phyloP scores from a whole-genome alignment of 2,888 invertebrate genomes.

The Achlya flavicornis region DNA sequence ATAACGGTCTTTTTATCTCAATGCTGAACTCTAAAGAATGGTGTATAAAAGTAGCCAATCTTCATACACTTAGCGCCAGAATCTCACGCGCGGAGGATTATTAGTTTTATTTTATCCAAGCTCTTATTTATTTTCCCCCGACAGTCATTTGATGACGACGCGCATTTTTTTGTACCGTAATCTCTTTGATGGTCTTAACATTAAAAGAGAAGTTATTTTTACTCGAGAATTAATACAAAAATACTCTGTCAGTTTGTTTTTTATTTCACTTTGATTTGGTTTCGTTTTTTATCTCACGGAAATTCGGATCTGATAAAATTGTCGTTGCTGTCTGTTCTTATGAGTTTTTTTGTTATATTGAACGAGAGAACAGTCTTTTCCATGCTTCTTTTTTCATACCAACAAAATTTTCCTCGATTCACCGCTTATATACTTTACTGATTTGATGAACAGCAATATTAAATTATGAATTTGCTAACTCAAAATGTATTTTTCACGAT shows the following conservation, averaged over 20 bases:
- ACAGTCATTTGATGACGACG: constrained; percentile 49
- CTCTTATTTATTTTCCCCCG: constrained; percentile 23
- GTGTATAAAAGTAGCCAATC: constrained; percentile 24
- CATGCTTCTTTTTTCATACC: neutral
- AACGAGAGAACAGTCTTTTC: neutral
- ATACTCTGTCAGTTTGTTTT: constrained; percentile 4
- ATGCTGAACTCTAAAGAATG: constrained; percentile 20
- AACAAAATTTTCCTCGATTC: neutral
- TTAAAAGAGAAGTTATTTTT: constrained; percentile 35
- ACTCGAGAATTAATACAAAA: constrained; percentile 8
- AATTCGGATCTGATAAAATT: constrained; percentile 9
- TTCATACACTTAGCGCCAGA: constrained; percentile 31
- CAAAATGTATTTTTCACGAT: too few relatives aligned
- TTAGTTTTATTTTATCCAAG: constrained; percentile 27
- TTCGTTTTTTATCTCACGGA: constrained; percentile 5
- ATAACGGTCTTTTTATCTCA: neutral
- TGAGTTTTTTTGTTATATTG: neutral
- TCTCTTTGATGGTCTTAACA: constrained; percentile 52
- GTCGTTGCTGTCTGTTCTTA: constrained; percentile 10
- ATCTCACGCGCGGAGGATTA: constrained; percentile 44
- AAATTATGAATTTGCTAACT: too few relatives aligned
- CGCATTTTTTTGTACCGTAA: constrained; percentile 44
- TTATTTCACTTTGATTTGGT: constrained; percentile 7
- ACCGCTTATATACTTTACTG: too few relatives aligned
- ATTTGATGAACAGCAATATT: neutral